Evolutionary conservation across 2,113 vertebrate species (phyloP), one percentile per base, ranked within the genome.

Genomic region (Bos indicus): DNA sequence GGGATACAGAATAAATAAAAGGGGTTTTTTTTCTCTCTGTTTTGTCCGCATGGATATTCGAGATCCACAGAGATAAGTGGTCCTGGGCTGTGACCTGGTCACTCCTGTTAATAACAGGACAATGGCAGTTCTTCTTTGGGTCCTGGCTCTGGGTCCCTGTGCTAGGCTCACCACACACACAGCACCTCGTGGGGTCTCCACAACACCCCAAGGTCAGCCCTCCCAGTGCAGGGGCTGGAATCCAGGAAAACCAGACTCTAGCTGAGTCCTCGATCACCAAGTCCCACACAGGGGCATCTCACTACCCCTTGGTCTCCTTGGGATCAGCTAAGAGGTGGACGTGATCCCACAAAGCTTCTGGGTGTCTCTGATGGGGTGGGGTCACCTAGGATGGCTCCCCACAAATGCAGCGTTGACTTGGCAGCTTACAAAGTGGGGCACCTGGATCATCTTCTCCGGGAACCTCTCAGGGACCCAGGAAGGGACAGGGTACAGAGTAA

Each of bases 11-110:
- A 74, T 71, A 94, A 86, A 96, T 40, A 84, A 54, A 95, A 92
- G 88, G 88, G 57, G 43, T 59, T 96, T 97, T 93, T 81, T 91
- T 67, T 96, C 46, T 91, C 82, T 95, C 43, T 60, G 8, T 87
- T 96, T 96, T 82, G 43, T 54, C 82, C 2, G 1, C 74, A 6
- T 0, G 36, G 96, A 95, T 96, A 94, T 82, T 60, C 3, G 14
- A 95, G 95, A 88, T 94, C 56, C 86, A 51, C 60, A 0, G 36
- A 97, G 87, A 85, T 92, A 85, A 43, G 62, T 3, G 8, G 94
- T 46, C 80, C 90, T 57, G 36, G 52, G 83, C 83, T 56, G 26
- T 9, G 86, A 56, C 56, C 90, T 33, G 0, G 2, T 36, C 52
- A 5, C 62, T 46, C 36, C 6, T 48, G 56, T 90, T 77, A 48